Evolutionary conservation across 1,140 invertebrate species (phyloP), one percentile per base, ranked within the genome.

Genomic region (Arctopsyche grandis): DNA sequence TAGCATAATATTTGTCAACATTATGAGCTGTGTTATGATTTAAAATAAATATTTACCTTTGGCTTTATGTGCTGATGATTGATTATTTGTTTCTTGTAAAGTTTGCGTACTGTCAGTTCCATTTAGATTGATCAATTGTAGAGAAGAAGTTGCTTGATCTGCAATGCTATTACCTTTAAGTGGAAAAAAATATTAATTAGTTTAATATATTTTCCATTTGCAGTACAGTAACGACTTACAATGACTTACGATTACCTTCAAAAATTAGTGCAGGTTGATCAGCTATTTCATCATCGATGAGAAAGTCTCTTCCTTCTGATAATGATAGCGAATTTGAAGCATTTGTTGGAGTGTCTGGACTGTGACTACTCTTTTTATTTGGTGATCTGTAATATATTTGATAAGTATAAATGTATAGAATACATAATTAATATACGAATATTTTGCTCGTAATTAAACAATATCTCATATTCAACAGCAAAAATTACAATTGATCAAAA

Each of bases 231-330:
- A 48, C 9, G n/a, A 48, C 46, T n/a, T n/a, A n/a, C n/a, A n/a
- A n/a, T n/a, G n/a, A n/a, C n/a, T n/a, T n/a, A n/a, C n/a, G n/a
- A n/a, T 10, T 89, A 85, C 93, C 92, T 84, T 93, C 91, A 84
- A 96, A 95, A 0, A 94, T 89, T 69, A 97, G 86, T 0, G 92
- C 95, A 9, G 96, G 96, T 84, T 97, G 96, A 86, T 97, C 96
- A 10, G 94, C 94, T 66, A 97, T 97, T 86, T 97, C 96, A 83
- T 97, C 96, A 84, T 97, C 96, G 79, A 95, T 94, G 56, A 95
- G 91, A 87, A 92, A 94, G 83, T 93, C 91, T 75, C 93, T 89
- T 52, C 93, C 92, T 75, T 94, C 91, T 0, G 93, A 93, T 14
- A 94, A 85, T 5, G 92, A 93, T 0, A 94, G 85, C 0, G 94